These are phyloP conservation scores for Channa maculata DNA, from an alignment of 2,113 vertebrate genomes.

Conservation along the genomic window DNA sequence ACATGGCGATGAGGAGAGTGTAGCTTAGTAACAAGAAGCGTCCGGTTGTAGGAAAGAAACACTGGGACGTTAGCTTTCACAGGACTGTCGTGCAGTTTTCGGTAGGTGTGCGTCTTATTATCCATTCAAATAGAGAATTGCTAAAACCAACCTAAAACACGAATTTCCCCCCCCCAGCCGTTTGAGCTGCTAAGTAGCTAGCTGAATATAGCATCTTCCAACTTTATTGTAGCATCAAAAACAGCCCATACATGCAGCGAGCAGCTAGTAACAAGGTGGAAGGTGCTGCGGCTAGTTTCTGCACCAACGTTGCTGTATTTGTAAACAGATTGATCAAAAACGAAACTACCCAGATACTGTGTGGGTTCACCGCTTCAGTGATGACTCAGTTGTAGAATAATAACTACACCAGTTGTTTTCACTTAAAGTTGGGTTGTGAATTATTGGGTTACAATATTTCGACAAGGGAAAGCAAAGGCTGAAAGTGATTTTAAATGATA, in stretches of 20 bases:
- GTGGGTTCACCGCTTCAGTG: background rate
- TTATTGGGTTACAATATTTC: too few relatives aligned
- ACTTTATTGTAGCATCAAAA: too few relatives aligned
- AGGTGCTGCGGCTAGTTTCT: slow-evolving; percentile 19
- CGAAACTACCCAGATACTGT: background rate
- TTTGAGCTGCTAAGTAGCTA: too few relatives aligned
- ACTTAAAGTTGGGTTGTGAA: too few relatives aligned
- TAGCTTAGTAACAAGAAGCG: slow-evolving; percentile 13
- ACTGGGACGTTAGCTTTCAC: rapidly evolving
- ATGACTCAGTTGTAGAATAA: rapidly evolving
- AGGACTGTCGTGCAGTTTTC: rapidly evolving
- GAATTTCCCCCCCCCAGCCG: too few relatives aligned
- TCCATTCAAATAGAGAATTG: rapidly evolving
- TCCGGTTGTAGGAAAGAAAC: background rate
- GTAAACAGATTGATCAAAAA: slow-evolving; percentile 54
- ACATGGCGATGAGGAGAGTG: slow-evolving; percentile 48
- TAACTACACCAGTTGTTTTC: background rate
- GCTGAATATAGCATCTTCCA: too few relatives aligned
- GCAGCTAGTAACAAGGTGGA: too few relatives aligned
- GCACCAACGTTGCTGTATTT: slow-evolving; percentile 27
- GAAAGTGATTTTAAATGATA: too few relatives aligned
- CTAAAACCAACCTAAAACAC: rapidly evolving
- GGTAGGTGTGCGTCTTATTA: slow-evolving; percentile 1
- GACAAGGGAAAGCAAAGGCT: too few relatives aligned
- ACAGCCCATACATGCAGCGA: too few relatives aligned